Conservation (phyloP, 1,140 invertebrate genomes). For the Penaeus vannamei region DNA sequence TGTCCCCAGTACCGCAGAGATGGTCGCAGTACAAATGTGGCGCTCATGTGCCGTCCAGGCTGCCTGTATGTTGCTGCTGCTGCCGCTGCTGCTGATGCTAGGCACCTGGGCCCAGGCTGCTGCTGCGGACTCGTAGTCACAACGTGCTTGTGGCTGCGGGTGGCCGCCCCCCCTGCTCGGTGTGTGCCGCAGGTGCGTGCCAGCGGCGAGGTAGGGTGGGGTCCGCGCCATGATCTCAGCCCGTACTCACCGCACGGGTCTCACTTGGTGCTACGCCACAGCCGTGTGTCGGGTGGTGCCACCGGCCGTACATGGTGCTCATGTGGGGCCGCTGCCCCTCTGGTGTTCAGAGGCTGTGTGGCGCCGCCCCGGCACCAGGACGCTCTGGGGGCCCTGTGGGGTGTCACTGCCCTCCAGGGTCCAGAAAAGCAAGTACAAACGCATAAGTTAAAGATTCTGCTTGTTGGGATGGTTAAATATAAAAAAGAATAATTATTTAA, state of each 20-base stretch:
- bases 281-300: slow-evolving; percentile 62
- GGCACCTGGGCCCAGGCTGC: slow-evolving; percentile 60
- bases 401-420: slow-evolving; percentile 37
- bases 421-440: slow-evolving; percentile 65
- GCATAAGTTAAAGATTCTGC: slow-evolving; percentile 65
- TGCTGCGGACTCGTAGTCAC: slow-evolving; percentile 55
- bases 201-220: slow-evolving; percentile 41
- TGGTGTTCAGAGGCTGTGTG: slow-evolving; percentile 59
- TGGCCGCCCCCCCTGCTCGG: slow-evolving; percentile 47
- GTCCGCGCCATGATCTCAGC: slow-evolving; percentile 64
- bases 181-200: slow-evolving; percentile 30
- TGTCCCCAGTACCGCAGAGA: slow-evolving; percentile 60
- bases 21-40: slow-evolving; percentile 62
- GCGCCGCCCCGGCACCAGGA: slow-evolving; percentile 55
- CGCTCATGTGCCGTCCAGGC: slow-evolving; percentile 56
- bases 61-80: slow-evolving; percentile 41
- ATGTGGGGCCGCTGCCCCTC: slow-evolving; percentile 51
- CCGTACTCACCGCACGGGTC: slow-evolving; percentile 64
- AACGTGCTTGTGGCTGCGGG: slow-evolving; percentile 53
- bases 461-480: slow-evolving; percentile 64
- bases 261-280: slow-evolving; percentile 66
- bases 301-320: slow-evolving; percentile 63
- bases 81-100: slow-evolving; percentile 41
- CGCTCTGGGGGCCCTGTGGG: slow-evolving; percentile 60
- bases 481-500: slow-evolving; percentile 63